phyloP scores from a whole-genome alignment of 2,888 invertebrate genomes.

The Hirtodrosophila histrioides region DNA sequence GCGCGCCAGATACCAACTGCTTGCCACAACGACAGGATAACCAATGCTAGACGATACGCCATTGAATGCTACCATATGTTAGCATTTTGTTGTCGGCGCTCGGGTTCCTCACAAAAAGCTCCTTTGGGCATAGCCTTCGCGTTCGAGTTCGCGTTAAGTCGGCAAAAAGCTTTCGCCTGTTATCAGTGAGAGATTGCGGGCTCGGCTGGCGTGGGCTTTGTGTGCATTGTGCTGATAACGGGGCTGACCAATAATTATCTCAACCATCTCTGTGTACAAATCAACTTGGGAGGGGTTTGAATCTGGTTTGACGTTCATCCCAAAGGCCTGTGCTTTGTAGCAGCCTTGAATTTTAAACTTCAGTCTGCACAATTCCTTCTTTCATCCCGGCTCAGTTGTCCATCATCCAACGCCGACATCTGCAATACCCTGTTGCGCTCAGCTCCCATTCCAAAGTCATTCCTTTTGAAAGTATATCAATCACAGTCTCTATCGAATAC shows the following conservation, averaged over 20 bases:
- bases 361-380: slow-evolving; percentile 13
- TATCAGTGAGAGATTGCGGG: slow-evolving; percentile 58
- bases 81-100: slow-evolving; percentile 47
- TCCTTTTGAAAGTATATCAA: neutral
- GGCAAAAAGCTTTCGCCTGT: slow-evolving; percentile 52
- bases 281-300: slow-evolving; percentile 19
- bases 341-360: slow-evolving; percentile 20
- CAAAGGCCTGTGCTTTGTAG: slow-evolving; percentile 14
- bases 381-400: slow-evolving; percentile 22
- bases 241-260: slow-evolving; percentile 41
- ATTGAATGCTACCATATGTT: slow-evolving; percentile 68
- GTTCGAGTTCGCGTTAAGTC: slow-evolving; percentile 10
- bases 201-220: slow-evolving; percentile 29
- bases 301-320: slow-evolving; percentile 33
- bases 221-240: slow-evolving; percentile 58
- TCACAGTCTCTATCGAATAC: slow-evolving; percentile 10
- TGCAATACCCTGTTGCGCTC: slow-evolving; percentile 14
- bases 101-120: slow-evolving; percentile 41
- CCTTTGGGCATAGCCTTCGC: slow-evolving; percentile 44
- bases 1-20: slow-evolving; percentile 49
- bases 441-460: neutral
- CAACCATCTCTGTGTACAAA: slow-evolving; percentile 29
- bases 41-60: slow-evolving; percentile 64
- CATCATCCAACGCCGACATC: neutral
- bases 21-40: slow-evolving; percentile 75